Percentiles rank a stretch among this genome's conserved stretches.
Conservation (phyloP, 2,113 vertebrate genomes). For the Pomatostomus ruficeps region DNA sequence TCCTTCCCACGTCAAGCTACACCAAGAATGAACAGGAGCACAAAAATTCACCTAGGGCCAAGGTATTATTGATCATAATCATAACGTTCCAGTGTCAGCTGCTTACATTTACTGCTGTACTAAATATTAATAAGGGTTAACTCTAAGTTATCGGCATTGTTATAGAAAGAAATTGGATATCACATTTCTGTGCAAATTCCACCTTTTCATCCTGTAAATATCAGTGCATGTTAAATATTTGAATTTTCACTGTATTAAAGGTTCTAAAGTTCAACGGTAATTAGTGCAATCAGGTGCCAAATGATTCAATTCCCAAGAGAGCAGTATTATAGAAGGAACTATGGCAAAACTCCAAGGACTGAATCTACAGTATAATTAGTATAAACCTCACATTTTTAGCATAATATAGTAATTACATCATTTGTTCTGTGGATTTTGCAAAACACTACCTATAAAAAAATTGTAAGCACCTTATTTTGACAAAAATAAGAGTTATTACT, state of each 20-base stretch:
- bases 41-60: neutral
- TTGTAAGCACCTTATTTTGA: conserved; percentile 11
- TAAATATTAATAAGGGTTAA: conserved; percentile 5
- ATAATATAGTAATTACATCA: neutral
- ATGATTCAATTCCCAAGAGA: conserved; percentile 39
- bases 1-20: neutral
- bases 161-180: conserved; percentile 1
- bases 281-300: conserved; percentile 68
- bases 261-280: conserved; percentile 70
- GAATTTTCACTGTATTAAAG: conserved; percentile 53
- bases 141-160: neutral
- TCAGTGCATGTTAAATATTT: conserved; percentile 68
- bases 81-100: neutral
- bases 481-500: conserved; percentile 36
- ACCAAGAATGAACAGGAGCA: neutral
- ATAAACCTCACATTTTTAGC: conserved; percentile 16
- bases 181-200: neutral
- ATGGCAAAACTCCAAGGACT: conserved; percentile 52
- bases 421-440: neutral
- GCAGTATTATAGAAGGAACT: neutral
- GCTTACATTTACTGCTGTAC: neutral
- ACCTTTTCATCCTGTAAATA: conserved; percentile 17
- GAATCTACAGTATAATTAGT: neutral
- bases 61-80: neutral
- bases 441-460: neutral